Percentiles rank a stretch among this genome's conserved stretches.
These are phyloP conservation scores for Rotaria magnacalcarata DNA, from an alignment of 2,888 invertebrate species.

Conservation along the genomic window DNA sequence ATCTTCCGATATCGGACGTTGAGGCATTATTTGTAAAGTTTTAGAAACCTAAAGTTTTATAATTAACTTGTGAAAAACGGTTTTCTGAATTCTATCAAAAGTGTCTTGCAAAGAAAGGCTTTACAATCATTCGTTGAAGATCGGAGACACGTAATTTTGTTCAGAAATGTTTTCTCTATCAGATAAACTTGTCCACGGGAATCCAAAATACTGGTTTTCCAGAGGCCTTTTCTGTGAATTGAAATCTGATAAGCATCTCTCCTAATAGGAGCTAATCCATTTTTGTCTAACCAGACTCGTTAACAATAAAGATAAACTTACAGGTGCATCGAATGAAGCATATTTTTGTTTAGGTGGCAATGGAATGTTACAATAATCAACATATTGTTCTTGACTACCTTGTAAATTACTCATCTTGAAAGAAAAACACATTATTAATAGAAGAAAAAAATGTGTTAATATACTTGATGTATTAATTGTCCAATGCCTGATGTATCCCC, in stretches of 20 bases:
- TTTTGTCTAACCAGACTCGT: no score
- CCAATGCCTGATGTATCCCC: not conserved
- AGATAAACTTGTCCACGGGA: no score
- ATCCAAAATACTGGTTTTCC: no score
- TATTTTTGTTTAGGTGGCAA: conserved; percentile 69
- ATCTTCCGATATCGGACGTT: conserved; percentile 13
- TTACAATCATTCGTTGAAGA: no score
- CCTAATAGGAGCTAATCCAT: no score
- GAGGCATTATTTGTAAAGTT: not conserved
- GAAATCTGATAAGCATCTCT: no score
- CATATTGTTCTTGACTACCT: conserved; percentile 49
- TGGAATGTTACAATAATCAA: conserved; percentile 64
- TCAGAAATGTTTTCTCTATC: no score
- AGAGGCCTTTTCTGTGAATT: no score
- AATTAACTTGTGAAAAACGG: no score
- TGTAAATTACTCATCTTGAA: conserved; percentile 17
- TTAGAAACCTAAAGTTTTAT: not conserved
- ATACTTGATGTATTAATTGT: conserved; percentile 31
- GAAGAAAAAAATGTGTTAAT: not conserved
- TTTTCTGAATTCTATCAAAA: no score
- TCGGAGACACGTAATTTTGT: no score
- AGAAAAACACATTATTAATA: not conserved
- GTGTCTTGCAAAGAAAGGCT: no score
- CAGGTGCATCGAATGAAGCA: conserved; percentile 59
- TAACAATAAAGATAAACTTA: conserved; percentile 50